A percentile compares a stretch with the other conserved stretches of the same genome.
Conservation (phyloP, 2,113 vertebrate species). For the Herpailurus yagouaroundi region DNA sequence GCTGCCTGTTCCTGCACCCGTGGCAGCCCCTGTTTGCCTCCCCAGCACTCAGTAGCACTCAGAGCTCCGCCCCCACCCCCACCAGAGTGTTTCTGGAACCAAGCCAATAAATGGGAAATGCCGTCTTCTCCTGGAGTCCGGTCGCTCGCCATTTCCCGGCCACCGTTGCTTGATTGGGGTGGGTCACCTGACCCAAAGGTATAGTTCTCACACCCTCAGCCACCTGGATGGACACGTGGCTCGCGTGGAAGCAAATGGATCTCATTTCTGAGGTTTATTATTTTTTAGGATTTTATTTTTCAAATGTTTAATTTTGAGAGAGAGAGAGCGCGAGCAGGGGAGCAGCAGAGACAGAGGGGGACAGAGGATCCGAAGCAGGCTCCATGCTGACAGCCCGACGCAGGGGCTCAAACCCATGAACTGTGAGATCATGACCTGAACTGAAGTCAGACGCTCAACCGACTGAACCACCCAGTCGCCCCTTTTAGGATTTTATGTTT, state of each 20-base stretch:
- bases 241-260: not conserved
- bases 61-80: not conserved
- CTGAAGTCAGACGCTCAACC: no score
- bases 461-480: no score
- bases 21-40: rapidly evolving
- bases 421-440: no score
- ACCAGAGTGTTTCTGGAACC: not conserved
- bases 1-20: rapidly evolving
- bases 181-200: not conserved
- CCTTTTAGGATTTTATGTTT: not conserved
- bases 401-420: no score
- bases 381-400: no score
- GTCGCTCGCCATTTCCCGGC: no score
- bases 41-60: not conserved
- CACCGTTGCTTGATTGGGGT: not conserved
- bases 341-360: no score
- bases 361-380: no score
- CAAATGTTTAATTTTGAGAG: no score
- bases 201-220: not conserved
- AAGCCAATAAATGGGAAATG: not conserved
- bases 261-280: not conserved
- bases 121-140: not conserved
- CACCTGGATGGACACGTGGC: not conserved
- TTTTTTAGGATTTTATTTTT: not conserved
- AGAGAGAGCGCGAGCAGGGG: no score